Evolutionary conservation across 2,888 invertebrate genomes (phyloP), one percentile per base, ranked within the genome.

Genomic region (Drosophila setosimentum): DNA sequence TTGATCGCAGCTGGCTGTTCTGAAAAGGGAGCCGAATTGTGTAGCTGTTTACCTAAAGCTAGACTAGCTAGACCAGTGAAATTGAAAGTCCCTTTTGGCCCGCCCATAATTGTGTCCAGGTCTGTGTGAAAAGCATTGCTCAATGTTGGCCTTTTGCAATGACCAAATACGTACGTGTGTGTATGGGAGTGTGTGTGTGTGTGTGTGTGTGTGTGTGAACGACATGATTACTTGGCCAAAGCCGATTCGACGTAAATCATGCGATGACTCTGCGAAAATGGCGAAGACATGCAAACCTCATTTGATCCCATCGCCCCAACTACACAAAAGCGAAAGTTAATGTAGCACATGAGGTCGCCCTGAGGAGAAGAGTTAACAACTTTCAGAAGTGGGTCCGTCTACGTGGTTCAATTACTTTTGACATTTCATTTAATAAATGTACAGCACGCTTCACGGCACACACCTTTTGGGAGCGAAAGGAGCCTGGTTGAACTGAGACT

Each of bases 401-500:
- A 89, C 89, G 87, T 87, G 86, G 71, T 78, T 78, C 86, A 84
- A 86, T 86, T 86, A 89, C 73, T 76, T 87, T 80, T 80, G 83
- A 86, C 87, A 86, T 86, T 81, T 83, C 72, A 55, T 75, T 86
- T 81, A 81, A 86, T 75, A 89, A 80, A 87, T 89, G 78, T 76
- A 51, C 24, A 67, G 63, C 70, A 69, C 61, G 81, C 70, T 64
- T 68, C 70, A 70, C 27, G 61, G 57, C 49, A 59, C 68, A 53
- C 49, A 66, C 33, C 40, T 64, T 54, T 55, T 49, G 18, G 5
- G 24, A 27, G 11, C 21, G 21, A 3, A 24, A 16, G n/a, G 29
- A n/a, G 11, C 29, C 50, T 13, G 10, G 18, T 6, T 24, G 21
- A 40, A 37, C n/a, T 40, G 11, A 55, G 13, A 29, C 18, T 7